These are phyloP conservation scores for Ardeotis arabs DNA, from an alignment of 2,113 vertebrate genomes.

Conservation along the genomic window DNA sequence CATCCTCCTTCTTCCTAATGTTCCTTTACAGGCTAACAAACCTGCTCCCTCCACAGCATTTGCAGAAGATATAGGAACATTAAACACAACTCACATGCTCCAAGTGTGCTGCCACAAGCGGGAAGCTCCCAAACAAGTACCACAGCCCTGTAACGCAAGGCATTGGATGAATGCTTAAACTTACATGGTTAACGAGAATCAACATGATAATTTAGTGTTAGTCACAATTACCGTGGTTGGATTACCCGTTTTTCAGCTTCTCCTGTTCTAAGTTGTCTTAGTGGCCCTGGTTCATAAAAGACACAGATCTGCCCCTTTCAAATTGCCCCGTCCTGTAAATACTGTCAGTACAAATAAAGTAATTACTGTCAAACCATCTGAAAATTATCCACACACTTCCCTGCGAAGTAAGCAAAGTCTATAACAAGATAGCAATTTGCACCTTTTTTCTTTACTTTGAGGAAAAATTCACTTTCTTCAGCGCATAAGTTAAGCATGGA, in stretches of 20 bases:
- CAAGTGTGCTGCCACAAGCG: rapidly evolving
- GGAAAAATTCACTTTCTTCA: conserved; percentile 61
- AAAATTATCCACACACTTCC: conserved; percentile 55
- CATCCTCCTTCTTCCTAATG: background rate
- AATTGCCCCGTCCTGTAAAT: conserved; percentile 40
- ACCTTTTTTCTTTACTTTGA: conserved; percentile 54
- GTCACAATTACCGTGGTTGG: background rate
- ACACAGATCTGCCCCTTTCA: conserved; percentile 1
- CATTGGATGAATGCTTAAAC: background rate
- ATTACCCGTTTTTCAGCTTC: conserved; percentile 30
- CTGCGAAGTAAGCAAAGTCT: conserved; percentile 17
- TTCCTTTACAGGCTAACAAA: background rate
- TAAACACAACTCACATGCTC: background rate
- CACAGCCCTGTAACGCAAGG: background rate
- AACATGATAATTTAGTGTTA: conserved; percentile 39
- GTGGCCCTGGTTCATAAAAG: conserved; percentile 19
- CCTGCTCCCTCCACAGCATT: background rate
- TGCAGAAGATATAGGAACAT: background rate
- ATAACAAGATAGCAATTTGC: conserved; percentile 69
- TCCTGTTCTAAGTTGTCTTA: conserved; percentile 2
- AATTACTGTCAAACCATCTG: conserved; percentile 52
- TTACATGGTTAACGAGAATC: background rate
- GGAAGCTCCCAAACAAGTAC: background rate
- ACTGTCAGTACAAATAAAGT: conserved; percentile 52
- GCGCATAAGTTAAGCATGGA: conserved; percentile 68